A percentile compares a stretch with the other conserved stretches of the same genome.
phyloP scores from a whole-genome alignment of 2,888 invertebrate genomes.

The Xestia sexstrigata region DNA sequence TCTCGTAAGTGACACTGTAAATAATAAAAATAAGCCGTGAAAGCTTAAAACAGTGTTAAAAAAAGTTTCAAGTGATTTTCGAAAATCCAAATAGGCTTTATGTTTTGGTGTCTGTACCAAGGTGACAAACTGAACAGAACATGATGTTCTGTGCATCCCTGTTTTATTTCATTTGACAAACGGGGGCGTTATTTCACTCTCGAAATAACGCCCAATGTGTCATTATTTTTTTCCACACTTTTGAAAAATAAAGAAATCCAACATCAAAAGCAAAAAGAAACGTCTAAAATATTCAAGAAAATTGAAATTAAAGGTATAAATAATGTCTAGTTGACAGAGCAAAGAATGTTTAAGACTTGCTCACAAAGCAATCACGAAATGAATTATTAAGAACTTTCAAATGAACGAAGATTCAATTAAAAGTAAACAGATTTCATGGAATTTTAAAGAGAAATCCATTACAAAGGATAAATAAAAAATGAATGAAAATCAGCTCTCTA shows the following conservation, averaged over 20 bases:
- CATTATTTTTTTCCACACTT: background rate
- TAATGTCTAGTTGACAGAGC: slow-evolving; percentile 11
- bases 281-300: background rate
- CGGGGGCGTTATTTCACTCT: background rate
- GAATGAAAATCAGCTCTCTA: slow-evolving; percentile 5
- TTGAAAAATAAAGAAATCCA: background rate
- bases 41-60: too few relatives aligned
- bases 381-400: slow-evolving; percentile 39
- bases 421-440: slow-evolving; percentile 32
- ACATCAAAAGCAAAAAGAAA: background rate
- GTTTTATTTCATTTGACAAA: background rate
- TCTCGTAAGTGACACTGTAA: too few relatives aligned
- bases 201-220: background rate
- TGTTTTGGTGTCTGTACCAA: too few relatives aligned
- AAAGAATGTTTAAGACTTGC: slow-evolving; percentile 17
- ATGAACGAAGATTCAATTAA: slow-evolving; percentile 38
- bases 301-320: slow-evolving; percentile 5
- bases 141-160: background rate
- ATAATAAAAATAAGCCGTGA: too few relatives aligned
- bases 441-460: slow-evolving; percentile 29
- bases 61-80: background rate
- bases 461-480: slow-evolving; percentile 25
- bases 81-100: too few relatives aligned
- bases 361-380: slow-evolving; percentile 36
- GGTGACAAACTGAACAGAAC: too few relatives aligned